Conservation (phyloP, 2,797 vertebrate species). For the Lacerta viridis region DNA sequence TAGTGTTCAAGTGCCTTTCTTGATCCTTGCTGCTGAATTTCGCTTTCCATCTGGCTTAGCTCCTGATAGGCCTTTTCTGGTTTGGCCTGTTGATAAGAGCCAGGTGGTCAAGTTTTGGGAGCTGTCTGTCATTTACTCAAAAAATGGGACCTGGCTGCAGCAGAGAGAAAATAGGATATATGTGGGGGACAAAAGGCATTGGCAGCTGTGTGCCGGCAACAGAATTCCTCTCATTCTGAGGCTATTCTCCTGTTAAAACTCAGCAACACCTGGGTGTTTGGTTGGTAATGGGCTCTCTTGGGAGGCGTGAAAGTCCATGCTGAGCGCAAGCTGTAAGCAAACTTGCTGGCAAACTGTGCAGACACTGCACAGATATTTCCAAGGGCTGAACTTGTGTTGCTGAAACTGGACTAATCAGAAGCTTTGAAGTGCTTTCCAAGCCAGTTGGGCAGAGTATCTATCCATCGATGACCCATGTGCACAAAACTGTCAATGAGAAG, state of each 20-base stretch:
- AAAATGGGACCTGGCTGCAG: conserved; percentile 72
- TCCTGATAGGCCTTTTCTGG: conserved; percentile 81
- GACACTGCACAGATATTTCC: rapidly evolving
- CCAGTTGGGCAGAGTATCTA: background rate
- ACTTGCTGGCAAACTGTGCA: background rate
- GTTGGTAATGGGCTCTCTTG: conserved; percentile 59
- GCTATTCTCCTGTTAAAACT: conserved; percentile 85
- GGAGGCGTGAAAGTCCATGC: conserved; percentile 41
- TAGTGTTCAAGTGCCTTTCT: conserved; percentile 60
- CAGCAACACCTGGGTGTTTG: conserved; percentile 77
- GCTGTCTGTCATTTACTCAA: conserved; percentile 88
- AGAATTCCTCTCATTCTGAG: conserved; percentile 89
- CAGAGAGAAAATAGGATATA: conserved; percentile 64
- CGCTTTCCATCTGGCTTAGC: conserved; percentile 86
- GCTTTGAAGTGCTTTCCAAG: background rate
- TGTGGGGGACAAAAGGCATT: conserved; percentile 78
- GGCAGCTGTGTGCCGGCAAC: conserved; percentile 84
- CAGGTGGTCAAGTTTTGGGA: conserved; percentile 86
- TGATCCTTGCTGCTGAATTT: conserved; percentile 81
- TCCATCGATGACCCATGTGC: background rate
- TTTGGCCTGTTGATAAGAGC: conserved; percentile 82
- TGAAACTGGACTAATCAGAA: background rate
- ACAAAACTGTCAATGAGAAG: background rate
- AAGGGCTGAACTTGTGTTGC: background rate
- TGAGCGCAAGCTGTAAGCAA: conserved; percentile 30